phyloP scores from a whole-genome alignment of 2,797 vertebrate genomes.

The Clarias pachynema region DNA sequence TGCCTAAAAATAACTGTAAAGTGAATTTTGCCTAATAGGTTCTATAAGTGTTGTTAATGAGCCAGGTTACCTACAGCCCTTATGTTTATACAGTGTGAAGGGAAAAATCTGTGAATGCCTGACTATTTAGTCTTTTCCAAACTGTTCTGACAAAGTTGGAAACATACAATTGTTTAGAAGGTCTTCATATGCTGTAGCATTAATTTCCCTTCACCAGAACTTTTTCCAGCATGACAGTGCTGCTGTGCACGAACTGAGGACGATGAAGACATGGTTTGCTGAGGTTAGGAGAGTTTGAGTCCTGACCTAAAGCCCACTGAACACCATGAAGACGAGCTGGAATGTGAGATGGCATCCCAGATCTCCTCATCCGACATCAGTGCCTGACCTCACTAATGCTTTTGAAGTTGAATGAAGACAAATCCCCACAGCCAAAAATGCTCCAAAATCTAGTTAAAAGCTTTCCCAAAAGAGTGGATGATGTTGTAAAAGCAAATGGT shows the following conservation, averaged over 20 bases:
- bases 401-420: background rate
- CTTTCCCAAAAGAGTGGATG: background rate
- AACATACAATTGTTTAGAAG: background rate
- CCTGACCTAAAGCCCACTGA: background rate
- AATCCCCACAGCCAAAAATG: background rate
- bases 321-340: background rate
- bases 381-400: background rate
- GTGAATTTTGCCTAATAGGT: too few relatives aligned
- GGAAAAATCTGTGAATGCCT: background rate
- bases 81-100: too few relatives aligned
- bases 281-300: background rate
- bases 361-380: background rate
- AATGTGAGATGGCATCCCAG: background rate
- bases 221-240: too few relatives aligned
- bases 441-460: background rate
- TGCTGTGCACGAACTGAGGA: background rate
- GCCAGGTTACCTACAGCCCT: background rate
- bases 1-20: too few relatives aligned
- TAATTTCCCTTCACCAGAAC: background rate
- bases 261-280: background rate
- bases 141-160: background rate
- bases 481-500: background rate
- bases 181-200: background rate
- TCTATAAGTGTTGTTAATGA: background rate
- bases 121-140: background rate